phyloP scores from a whole-genome alignment of 2,113 vertebrate species.

The Bubo bubo region DNA sequence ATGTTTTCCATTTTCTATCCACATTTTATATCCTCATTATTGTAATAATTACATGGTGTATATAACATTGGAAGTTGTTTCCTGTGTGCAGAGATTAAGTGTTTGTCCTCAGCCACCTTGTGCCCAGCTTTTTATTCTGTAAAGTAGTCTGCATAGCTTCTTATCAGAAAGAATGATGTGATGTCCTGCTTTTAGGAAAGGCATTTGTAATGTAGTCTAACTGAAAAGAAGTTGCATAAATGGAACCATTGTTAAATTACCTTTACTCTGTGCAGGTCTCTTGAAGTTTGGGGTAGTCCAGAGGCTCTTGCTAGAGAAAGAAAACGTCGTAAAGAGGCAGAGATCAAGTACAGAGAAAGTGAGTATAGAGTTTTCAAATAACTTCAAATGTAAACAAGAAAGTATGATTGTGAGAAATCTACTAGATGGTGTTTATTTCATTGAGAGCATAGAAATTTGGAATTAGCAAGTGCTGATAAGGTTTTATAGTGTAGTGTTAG shows the following conservation, averaged over 20 bases:
- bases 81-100: not conserved
- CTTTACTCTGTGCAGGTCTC: slow-evolving; percentile 77
- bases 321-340: slow-evolving; percentile 88
- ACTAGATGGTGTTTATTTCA: not conserved
- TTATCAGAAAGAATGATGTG: not conserved
- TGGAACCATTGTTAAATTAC: not conserved
- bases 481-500: not conserved
- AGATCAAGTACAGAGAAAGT: slow-evolving; percentile 94
- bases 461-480: not conserved
- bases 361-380: slow-evolving; percentile 61
- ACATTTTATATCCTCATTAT: not conserved
- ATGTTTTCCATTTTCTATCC: not conserved
- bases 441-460: not conserved
- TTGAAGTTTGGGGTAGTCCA: slow-evolving; percentile 95
- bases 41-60: not conserved
- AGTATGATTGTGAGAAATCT: not conserved
- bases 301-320: slow-evolving; percentile 93
- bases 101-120: not conserved
- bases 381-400: not conserved
- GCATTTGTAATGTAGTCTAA: not conserved
- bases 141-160: not conserved
- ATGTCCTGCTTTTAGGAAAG: not conserved
- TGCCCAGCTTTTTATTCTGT: not conserved
- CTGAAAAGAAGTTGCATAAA: not conserved
- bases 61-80: not conserved